Conservation (phyloP, 92 coral and sea anemone species). For the Siderastrea siderea region DNA sequence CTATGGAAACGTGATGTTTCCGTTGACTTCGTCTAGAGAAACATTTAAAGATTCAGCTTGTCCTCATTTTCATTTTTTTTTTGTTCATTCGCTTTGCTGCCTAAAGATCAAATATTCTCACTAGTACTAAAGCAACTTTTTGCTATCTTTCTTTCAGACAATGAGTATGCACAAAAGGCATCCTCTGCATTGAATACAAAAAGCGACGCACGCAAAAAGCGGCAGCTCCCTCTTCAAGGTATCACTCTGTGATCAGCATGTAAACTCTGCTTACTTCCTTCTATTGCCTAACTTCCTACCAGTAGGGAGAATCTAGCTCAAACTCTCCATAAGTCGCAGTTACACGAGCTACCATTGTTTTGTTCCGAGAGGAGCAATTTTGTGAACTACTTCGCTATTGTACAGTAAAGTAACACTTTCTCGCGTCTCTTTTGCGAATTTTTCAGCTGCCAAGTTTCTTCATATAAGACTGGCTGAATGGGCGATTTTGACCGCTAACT, state of each 20-base stretch:
- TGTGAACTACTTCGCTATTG: no score
- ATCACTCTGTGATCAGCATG: neutral
- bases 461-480: no score
- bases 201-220: constrained; percentile 59
- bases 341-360: no score
- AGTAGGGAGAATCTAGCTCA: neutral
- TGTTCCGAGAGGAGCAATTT: no score
- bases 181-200: constrained; percentile 16
- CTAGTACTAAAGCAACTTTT: constrained; percentile 21
- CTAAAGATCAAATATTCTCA: no score
- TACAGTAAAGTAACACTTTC: no score
- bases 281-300: neutral
- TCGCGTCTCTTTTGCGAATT: no score
- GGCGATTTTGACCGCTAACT: no score
- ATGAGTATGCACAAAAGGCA: constrained; percentile 40
- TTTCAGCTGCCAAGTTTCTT: no score
- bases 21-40: neutral
- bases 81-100: no score
- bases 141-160: constrained; percentile 43
- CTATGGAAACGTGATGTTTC: neutral
- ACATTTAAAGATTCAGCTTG: neutral
- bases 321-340: no score
- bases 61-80: neutral
- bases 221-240: constrained; percentile 66
- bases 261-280: neutral